phyloP scores from a whole-genome alignment of 2,113 vertebrate genomes.

The Rhinoderma darwinii region DNA sequence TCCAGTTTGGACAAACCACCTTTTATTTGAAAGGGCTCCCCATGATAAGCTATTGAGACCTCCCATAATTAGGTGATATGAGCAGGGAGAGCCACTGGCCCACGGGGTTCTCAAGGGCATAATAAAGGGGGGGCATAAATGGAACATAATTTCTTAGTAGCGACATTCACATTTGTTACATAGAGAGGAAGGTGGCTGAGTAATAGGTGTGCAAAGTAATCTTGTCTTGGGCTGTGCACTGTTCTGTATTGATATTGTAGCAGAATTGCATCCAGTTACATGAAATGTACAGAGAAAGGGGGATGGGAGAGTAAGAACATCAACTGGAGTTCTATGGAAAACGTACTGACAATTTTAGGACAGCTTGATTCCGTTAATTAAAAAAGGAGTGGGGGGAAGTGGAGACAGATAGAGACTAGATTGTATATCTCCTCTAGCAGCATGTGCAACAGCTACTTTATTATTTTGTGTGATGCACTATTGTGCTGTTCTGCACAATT shows the following conservation, averaged over 20 bases:
- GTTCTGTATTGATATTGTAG: neutral
- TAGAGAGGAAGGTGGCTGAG: neutral
- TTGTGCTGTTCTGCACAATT: conserved; percentile 28
- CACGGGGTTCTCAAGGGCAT: no score
- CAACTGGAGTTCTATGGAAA: conserved; percentile 33
- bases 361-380: conserved; percentile 56
- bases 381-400: conserved; percentile 35
- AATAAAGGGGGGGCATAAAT: no score
- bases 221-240: neutral
- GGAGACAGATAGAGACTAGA: conserved; percentile 24
- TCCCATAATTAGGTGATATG: no score
- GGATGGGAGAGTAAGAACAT: neutral
- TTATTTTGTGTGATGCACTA: conserved; percentile 23
- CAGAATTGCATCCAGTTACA: neutral
- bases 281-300: conserved; percentile 5
- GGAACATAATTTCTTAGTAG: no score
- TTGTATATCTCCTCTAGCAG: conserved; percentile 26
- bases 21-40: no score
- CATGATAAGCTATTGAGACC: no score
- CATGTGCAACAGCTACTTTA: conserved; percentile 28
- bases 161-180: no score
- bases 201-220: neutral
- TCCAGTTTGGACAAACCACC: no score
- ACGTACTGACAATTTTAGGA: conserved; percentile 41
- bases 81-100: no score